Percentiles rank a stretch among this genome's conserved stretches.
phyloP scores from a whole-genome alignment of 2,797 vertebrate genomes.

The Chromis chromis region DNA sequence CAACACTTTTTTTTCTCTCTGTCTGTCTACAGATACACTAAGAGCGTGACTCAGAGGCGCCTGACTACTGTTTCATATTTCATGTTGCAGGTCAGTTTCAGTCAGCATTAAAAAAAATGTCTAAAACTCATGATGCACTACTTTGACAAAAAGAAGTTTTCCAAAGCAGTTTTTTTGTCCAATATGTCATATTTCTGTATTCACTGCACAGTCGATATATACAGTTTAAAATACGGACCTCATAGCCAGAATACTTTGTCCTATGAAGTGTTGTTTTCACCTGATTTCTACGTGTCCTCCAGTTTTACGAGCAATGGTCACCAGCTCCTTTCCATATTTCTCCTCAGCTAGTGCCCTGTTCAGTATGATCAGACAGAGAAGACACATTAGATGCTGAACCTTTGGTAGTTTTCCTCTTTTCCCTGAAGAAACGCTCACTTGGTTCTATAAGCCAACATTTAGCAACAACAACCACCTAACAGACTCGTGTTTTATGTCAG shows the following conservation, averaged over 20 bases:
- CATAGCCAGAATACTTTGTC: neutral
- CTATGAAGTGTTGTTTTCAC: constrained; percentile 73
- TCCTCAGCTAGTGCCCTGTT: constrained; percentile 93
- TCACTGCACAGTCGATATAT: neutral
- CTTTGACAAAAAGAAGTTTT: neutral
- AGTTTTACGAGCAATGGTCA: constrained; percentile 91
- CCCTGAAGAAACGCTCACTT: neutral
- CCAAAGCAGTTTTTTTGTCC: neutral
- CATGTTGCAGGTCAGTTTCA: constrained; percentile 1
- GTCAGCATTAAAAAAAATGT: no score
- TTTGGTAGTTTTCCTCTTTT: neutral
- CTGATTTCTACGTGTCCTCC: constrained; percentile 92
- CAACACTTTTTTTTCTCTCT: neutral
- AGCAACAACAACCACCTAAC: neutral
- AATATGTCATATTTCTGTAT: neutral
- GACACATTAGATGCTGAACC: neutral
- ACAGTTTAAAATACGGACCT: neutral
- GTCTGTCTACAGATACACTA: neutral
- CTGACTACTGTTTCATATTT: neutral
- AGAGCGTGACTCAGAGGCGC: constrained; percentile 17
- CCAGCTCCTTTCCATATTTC: constrained; percentile 93
- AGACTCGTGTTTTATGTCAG: neutral
- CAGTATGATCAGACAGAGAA: neutral
- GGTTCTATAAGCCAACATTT: neutral
- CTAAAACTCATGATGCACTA: neutral